Base-by-base conservation (phyloP, 2,888 invertebrate species). In the Carterocephalus palaemon region DNA sequence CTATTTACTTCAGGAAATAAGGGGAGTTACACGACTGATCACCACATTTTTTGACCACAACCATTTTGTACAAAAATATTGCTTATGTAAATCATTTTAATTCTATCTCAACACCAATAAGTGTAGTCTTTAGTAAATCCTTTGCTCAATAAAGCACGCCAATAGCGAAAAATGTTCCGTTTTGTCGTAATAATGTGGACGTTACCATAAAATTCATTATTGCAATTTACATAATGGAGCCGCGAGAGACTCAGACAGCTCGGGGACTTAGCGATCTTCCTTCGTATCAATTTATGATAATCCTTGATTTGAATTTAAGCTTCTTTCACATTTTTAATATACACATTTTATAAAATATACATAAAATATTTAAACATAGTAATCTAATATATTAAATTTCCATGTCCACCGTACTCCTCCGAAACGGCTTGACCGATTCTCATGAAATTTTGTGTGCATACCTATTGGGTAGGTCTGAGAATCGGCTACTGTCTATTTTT, bases 191-290 rank as follows among this genome's bases (percentile, higher is more conserved):
- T 67, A 69, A 67, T 65, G 62, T 63, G 64, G 57, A 66, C 62
- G 65, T 67, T 70, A 67, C 72, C 68, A 76, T 78, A 52, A 55
- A 53, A 53, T 57, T 75, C 62, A 70, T 77, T 75, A 78, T 79
- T 67, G 66, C 63, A 55, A 82, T 84, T 84, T 79, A 67, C 83
- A 82, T 82, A 82, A 75, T 72, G 71, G 62, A 67, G 63, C 66
- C 67, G 50, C 49, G 52, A 63, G 46, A 48, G 33, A 37, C 46
- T 57, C 74, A 83, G 82, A 81, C 81, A 68, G 81, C 76, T 74
- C 68, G 81, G 81, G 70, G 76, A 78, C 79, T 61, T 28, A 45
- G 47, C 54, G 46, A 9, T 42, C 47, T 49, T 47, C 48, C 50
- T 45, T 49, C 34, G 47, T 49, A 42, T 53, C 54, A n/a, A n/a